Evolutionary conservation across 2,888 invertebrate genomes (phyloP).

Genomic region (Dasysyrphus tricinctus): DNA sequence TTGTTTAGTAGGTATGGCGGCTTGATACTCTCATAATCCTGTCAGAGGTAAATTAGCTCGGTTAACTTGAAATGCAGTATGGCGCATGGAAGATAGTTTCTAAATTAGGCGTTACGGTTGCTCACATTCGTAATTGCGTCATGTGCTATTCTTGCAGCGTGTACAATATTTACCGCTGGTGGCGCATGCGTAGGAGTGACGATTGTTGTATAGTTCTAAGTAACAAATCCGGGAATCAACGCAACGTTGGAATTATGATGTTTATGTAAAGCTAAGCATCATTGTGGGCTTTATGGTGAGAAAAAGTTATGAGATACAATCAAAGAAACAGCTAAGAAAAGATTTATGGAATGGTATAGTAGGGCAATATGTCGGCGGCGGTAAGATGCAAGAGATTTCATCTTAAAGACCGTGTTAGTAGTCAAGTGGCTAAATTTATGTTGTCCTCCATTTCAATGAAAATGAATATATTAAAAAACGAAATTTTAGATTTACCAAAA

Average conservation of each 20-base stretch:
- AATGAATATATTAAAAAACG: too few relatives aligned
- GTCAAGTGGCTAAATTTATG: background rate
- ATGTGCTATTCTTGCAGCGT: constrained; percentile 29
- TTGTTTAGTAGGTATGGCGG: background rate
- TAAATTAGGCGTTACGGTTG: constrained; percentile 59
- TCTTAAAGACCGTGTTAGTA: background rate
- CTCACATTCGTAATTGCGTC: constrained; percentile 61
- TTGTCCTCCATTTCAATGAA: too few relatives aligned
- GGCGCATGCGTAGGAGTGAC: constrained; percentile 61
- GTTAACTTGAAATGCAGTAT: constrained; percentile 40
- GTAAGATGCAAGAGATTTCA: constrained; percentile 1
- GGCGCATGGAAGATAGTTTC: constrained; percentile 46
- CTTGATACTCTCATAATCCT: constrained; percentile 65
- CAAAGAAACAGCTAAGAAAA: constrained; percentile 30
- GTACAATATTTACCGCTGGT: constrained; percentile 5
- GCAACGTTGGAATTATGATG: constrained; percentile 50
- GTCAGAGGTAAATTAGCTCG: constrained; percentile 55
- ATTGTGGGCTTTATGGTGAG: constrained; percentile 28
- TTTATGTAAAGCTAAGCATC: constrained; percentile 13
- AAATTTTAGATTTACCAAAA: too few relatives aligned
- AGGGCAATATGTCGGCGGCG: constrained; percentile 15
- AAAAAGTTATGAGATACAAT: constrained; percentile 42
- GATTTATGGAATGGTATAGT: constrained; percentile 1
- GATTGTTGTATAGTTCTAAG: constrained; percentile 56
- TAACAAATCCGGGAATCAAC: constrained; percentile 65